Conservation (phyloP, 2,797 vertebrate genomes). For the Acrossocheilus fasciatus region DNA sequence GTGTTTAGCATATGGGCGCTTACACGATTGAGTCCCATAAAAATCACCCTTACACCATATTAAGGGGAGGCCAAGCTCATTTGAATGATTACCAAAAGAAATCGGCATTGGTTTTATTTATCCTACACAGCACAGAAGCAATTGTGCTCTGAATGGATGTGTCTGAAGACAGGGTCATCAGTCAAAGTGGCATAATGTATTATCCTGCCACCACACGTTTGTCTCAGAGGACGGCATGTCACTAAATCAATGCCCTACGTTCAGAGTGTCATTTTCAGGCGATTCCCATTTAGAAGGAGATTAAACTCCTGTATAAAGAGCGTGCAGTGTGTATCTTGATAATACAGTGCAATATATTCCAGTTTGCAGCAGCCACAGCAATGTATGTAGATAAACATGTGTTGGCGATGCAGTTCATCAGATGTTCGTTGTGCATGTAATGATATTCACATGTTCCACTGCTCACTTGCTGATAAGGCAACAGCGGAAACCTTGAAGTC, state of each 20-base stretch:
- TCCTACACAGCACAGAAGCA: background rate
- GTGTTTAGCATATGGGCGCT: background rate
- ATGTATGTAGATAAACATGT: background rate
- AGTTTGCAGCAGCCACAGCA: background rate
- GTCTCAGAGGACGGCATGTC: constrained; percentile 24
- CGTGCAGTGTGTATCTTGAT: background rate
- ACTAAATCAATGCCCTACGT: constrained; percentile 28
- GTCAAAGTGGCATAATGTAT: constrained; percentile 38
- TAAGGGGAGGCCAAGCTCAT: background rate
- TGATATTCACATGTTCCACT: constrained; percentile 45
- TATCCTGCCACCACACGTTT: constrained; percentile 30
- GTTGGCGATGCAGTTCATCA: background rate
- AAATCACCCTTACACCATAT: constrained; percentile 1
- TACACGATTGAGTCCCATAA: background rate
- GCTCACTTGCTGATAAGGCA: constrained; percentile 43
- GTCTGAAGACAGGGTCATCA: constrained; percentile 31
- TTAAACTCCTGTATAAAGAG: background rate
- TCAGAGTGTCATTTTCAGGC: constrained; percentile 26
- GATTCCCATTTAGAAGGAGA: background rate
- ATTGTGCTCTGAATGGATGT: constrained; percentile 8
- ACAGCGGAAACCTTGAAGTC: constrained; percentile 33
- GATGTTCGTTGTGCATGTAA: constrained; percentile 25
- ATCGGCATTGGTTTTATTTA: constrained; percentile 23
- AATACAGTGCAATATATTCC: background rate
- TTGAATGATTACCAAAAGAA: constrained; percentile 21